A percentile compares a stretch with the other conserved stretches of the same genome.
These are phyloP conservation scores for Zoroaster sp. DNA, from an alignment of 53 echinoderm and acorn worm species.

Conservation along the genomic window DNA sequence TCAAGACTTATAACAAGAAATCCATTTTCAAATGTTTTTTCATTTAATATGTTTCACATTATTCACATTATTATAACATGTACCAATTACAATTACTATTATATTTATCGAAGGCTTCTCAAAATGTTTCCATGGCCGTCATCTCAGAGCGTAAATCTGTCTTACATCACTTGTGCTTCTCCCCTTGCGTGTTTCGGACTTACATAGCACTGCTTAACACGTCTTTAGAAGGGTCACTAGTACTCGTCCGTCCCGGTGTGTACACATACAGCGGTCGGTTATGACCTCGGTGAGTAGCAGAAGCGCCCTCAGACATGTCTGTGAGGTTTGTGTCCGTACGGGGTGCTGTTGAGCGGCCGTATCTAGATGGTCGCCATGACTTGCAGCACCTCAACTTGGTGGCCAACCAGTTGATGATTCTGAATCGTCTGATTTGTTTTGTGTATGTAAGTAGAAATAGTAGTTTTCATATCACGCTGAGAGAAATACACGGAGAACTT, in stretches of 20 bases:
- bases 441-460: slow-evolving; percentile 38
- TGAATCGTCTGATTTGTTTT: slow-evolving; percentile 67
- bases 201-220: slow-evolving; percentile 49
- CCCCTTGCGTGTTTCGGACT: background rate
- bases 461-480: slow-evolving; percentile 13
- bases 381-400: slow-evolving; percentile 74
- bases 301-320: slow-evolving; percentile 61
- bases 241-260: slow-evolving; percentile 29
- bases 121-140: too few relatives aligned
- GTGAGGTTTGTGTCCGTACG: slow-evolving; percentile 78
- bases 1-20: too few relatives aligned
- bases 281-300: slow-evolving; percentile 16
- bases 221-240: slow-evolving; percentile 25
- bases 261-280: slow-evolving; percentile 36
- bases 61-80: too few relatives aligned
- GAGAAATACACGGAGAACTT: slow-evolving; percentile 7
- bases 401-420: slow-evolving; percentile 78
- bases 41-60: too few relatives aligned
- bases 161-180: background rate
- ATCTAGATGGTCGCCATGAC: slow-evolving; percentile 47
- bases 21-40: too few relatives aligned
- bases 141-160: background rate
- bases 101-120: too few relatives aligned
- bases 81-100: too few relatives aligned
- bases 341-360: slow-evolving; percentile 55